Conservation (phyloP, 2,888 invertebrate species). For the Anthrax anthrax region DNA sequence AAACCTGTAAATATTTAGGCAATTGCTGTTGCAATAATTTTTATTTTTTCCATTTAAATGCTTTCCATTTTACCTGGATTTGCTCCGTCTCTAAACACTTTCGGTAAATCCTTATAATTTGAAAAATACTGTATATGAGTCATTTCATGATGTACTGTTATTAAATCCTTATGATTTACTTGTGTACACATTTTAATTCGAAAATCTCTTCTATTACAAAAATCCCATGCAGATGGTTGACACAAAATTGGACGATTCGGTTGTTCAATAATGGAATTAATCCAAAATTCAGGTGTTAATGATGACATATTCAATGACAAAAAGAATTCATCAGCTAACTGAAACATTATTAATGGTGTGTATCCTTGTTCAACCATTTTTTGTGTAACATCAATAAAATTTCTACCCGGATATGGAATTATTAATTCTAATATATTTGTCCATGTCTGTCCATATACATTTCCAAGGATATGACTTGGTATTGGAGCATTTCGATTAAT, state of each 20-base stretch:
- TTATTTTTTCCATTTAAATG: neutral
- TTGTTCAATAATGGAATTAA: slow-evolving; percentile 67
- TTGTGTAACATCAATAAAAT: slow-evolving; percentile 66
- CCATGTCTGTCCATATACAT: slow-evolving; percentile 87
- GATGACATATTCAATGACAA: slow-evolving; percentile 75
- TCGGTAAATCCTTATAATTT: slow-evolving; percentile 67
- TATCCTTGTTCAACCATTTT: slow-evolving; percentile 77
- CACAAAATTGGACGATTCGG: slow-evolving; percentile 69
- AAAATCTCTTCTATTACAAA: slow-evolving; percentile 77
- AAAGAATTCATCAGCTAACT: slow-evolving; percentile 82
- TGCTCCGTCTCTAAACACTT: slow-evolving; percentile 79
- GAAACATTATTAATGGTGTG: slow-evolving; percentile 68
- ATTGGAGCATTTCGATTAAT: slow-evolving; percentile 67
- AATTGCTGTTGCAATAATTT: neutral
- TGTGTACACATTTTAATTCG: slow-evolving; percentile 79
- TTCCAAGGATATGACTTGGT: slow-evolving; percentile 74
- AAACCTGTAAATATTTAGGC: slow-evolving; percentile 46
- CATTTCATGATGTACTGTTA: slow-evolving; percentile 86
- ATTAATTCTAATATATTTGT: slow-evolving; percentile 64
- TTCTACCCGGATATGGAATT: slow-evolving; percentile 74
- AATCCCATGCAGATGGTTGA: slow-evolving; percentile 89
- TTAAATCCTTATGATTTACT: slow-evolving; percentile 69
- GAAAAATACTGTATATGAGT: slow-evolving; percentile 82
- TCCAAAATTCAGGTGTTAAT: slow-evolving; percentile 80
- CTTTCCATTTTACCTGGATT: slow-evolving; percentile 63